phyloP scores from a whole-genome alignment of 2,113 vertebrate genomes.

The Scopus umbretta region DNA sequence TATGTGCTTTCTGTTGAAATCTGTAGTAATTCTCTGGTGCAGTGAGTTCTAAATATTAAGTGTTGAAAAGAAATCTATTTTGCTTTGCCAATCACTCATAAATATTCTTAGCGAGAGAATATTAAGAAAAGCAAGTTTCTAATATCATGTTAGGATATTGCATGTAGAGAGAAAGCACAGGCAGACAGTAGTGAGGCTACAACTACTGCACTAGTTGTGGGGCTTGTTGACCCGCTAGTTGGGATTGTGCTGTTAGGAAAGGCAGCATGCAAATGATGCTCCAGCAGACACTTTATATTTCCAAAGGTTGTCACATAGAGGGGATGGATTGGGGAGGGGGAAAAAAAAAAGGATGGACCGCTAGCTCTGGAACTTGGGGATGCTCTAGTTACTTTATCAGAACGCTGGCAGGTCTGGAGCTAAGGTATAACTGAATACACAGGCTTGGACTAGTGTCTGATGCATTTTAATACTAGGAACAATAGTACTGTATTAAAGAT shows the following conservation, averaged over 20 bases:
- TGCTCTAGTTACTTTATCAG: background rate
- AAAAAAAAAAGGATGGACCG: background rate
- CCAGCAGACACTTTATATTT: background rate
- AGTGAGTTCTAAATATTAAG: background rate
- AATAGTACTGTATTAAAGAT: background rate
- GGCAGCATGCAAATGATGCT: background rate
- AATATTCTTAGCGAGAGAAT: background rate
- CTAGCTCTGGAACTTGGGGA: background rate
- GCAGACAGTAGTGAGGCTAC: background rate
- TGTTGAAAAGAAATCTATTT: background rate
- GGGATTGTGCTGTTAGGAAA: background rate
- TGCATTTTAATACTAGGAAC: background rate
- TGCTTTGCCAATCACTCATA: background rate
- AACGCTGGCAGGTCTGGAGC: background rate
- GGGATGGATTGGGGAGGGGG: background rate
- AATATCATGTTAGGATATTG: background rate
- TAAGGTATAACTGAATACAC: background rate
- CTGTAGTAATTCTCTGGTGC: background rate
- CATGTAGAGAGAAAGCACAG: background rate
- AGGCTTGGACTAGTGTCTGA: background rate
- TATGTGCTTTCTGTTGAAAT: constrained; percentile 39
- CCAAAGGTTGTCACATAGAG: background rate
- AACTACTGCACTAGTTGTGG: background rate
- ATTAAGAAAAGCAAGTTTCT: background rate
- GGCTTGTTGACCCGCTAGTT: background rate